A percentile compares a stretch with the other conserved stretches of the same genome.
phyloP scores from a whole-genome alignment of 2,797 vertebrate genomes.

The Parambassis ranga region DNA sequence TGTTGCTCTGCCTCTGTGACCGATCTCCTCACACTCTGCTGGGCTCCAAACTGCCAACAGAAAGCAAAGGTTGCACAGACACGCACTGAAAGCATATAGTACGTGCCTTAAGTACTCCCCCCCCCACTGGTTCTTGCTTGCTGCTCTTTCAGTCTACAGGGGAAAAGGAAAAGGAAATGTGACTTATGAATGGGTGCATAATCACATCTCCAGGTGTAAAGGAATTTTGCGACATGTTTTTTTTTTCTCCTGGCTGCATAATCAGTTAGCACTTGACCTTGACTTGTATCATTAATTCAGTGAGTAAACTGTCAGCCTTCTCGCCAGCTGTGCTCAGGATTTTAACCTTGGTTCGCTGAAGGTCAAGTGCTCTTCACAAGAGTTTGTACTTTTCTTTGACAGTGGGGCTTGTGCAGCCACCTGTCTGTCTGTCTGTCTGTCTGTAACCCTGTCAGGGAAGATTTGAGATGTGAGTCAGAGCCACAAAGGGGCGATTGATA shows the following conservation, averaged over 20 bases:
- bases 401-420: neutral
- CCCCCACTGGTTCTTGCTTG: neutral
- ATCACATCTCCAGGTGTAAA: slow-evolving; percentile 69
- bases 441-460: neutral
- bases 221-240: slow-evolving; percentile 56
- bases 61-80: slow-evolving; percentile 27
- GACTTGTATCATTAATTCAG: slow-evolving; percentile 78
- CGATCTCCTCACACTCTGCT: slow-evolving; percentile 71
- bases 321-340: slow-evolving; percentile 70
- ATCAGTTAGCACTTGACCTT: slow-evolving; percentile 76
- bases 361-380: slow-evolving; percentile 56
- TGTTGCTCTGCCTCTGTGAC: slow-evolving; percentile 73
- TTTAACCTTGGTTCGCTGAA: slow-evolving; percentile 66
- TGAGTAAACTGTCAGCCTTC: slow-evolving; percentile 69
- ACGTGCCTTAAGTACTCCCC: slow-evolving; percentile 17
- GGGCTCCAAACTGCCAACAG: slow-evolving; percentile 42
- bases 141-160: slow-evolving; percentile 33
- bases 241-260: slow-evolving; percentile 60
- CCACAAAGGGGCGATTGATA: too few species aligned
- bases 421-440: neutral
- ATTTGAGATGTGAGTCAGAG: neutral
- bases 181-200: slow-evolving; percentile 54
- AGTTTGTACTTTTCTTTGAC: slow-evolving; percentile 40
- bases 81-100: slow-evolving; percentile 12
- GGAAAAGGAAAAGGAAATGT: slow-evolving; percentile 34